Base-by-base conservation (phyloP, 2,113 vertebrate species). In the Lepisosteus oculatus region DNA sequence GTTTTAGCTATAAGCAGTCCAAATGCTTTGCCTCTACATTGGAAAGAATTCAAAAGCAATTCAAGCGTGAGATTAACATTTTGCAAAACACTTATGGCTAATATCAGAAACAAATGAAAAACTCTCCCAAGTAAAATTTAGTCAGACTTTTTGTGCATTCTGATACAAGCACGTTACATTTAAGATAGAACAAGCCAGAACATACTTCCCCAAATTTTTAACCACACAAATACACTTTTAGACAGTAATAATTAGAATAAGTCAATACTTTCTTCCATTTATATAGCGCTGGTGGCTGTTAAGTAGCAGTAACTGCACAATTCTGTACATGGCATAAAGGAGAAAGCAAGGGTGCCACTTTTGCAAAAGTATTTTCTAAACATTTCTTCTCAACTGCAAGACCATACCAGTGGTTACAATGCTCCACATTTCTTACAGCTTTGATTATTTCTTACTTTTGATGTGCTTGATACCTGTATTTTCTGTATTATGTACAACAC, bases 1-100 rank as follows among this genome's bases (percentile, higher is more conserved):
- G 78, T 78, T 72, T 69, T 70, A 70, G 71, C 75, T 78, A 78
- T 71, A 47, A 72, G 73, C 68, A 62, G 72, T 67, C 72, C 51
- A 64, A 77, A 78, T 74, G 69, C 68, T 61, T 80, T 74, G 78
- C 74, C 69, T 72, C 68, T 57, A 59, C 64, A 72, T 45, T 54
- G 65, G 71, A 61, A 29, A 57, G 71, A 55, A 47, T 61, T 67
- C 67, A 69, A 59, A 73, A 68, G 67, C 66, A 76, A 79, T 76
- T 81, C 76, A 79, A 81, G 81, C 81, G 76, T 75, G 81, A 83
- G 77, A 81, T 83, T 78, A 81, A 76, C 71, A 79, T 55, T 65
- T 63, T 59, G 73, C 68, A 63, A 17, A 71, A 66, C 66, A 56
- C 43, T 71, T 62, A 66, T 47, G 56, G 54, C 41, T 67, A 65